Base-by-base conservation (phyloP, 2,888 invertebrate species). In the Amiota mariae region DNA sequence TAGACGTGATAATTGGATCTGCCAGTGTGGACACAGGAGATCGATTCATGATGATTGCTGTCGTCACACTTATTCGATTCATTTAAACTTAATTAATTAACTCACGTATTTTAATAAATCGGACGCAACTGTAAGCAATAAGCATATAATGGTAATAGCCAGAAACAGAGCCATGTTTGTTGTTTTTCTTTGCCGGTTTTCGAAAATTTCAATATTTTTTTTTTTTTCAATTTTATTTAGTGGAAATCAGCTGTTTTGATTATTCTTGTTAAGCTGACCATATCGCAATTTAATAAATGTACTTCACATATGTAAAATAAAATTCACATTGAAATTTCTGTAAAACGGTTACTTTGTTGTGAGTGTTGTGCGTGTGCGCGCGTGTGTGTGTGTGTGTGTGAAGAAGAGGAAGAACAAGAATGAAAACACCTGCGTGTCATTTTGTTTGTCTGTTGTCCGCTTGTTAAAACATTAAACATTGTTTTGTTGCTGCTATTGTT, bases 1-100 rank as follows among this genome's bases (percentile, higher is more conserved):
- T 71, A 83, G 74, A 0, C 84, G 85, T 8, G 83, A 83, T 46
- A 83, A 66, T 79, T 83, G 85, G 51, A 85, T 77, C 83, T 82
- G 76, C 12, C 47, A 54, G 18, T 12, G 46, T 12, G 46, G 24
- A 59, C 66, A 56, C 36, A 49, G 47, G 13, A 56, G 49, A 49
- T 47, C 9, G 36, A 11, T 56, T 1, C n/a, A 57, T 24, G 59
- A 11, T 51, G 54, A 12, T 51, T 51, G 12, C 8, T 36, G 36
- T 4, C 36, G 36, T 4, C 36, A 36, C 36, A 36, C 36, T 36
- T 10, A 24, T 24, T 18, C 6, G 6, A 12, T 4, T 18, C 18
- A n/a, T n/a, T n/a, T n/a, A 24, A 10, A 61, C 8, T 24, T n/a
- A 12, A 4, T 2, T 18, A 1, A 10, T 11, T n/a, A 49, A 68